Evolutionary conservation across 2,113 vertebrate genomes (phyloP).

Genomic region (Hippocampus barbouri): DNA sequence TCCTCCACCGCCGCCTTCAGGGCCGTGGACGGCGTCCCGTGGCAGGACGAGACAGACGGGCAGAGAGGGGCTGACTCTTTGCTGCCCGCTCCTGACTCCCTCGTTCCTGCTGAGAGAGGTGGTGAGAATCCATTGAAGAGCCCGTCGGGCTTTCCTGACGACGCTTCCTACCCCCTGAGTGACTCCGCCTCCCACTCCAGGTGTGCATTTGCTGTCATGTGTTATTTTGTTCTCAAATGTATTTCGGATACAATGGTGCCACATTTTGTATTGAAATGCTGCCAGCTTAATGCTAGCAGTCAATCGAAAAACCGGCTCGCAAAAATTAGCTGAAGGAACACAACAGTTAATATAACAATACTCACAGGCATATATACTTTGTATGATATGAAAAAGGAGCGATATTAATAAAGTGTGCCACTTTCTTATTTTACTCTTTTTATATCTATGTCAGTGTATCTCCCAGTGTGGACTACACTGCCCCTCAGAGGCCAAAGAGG

Average conservation of each 20-base stretch:
- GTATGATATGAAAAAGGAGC: too few species aligned
- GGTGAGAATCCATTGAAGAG: slow-evolving; percentile 76
- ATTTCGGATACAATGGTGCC: slow-evolving; percentile 18
- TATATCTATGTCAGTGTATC: too few species aligned
- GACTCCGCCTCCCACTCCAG: slow-evolving; percentile 84
- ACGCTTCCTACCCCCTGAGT: slow-evolving; percentile 77
- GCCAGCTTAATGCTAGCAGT: too few species aligned
- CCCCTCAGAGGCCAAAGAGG: too few species aligned
- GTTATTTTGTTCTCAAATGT: slow-evolving; percentile 37
- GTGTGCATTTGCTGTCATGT: slow-evolving; percentile 56
- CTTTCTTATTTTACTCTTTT: too few species aligned
- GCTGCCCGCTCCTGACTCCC: slow-evolving; percentile 70
- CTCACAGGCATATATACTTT: too few species aligned
- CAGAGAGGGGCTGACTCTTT: slow-evolving; percentile 69
- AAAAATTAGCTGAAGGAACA: too few species aligned
- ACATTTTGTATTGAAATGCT: too few species aligned
- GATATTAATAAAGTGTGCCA: neutral
- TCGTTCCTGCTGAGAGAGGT: slow-evolving; percentile 59
- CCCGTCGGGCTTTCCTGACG: slow-evolving; percentile 77
- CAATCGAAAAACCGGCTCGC: too few species aligned
- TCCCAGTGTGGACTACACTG: too few species aligned
- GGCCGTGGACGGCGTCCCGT: slow-evolving; percentile 79
- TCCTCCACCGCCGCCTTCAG: slow-evolving; percentile 69
- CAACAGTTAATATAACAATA: too few species aligned
- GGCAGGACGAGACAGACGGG: slow-evolving; percentile 82